These are phyloP conservation scores for Venustaconcha ellipsiformis DNA, from an alignment of 1,140 invertebrate genomes.

Conservation along the genomic window DNA sequence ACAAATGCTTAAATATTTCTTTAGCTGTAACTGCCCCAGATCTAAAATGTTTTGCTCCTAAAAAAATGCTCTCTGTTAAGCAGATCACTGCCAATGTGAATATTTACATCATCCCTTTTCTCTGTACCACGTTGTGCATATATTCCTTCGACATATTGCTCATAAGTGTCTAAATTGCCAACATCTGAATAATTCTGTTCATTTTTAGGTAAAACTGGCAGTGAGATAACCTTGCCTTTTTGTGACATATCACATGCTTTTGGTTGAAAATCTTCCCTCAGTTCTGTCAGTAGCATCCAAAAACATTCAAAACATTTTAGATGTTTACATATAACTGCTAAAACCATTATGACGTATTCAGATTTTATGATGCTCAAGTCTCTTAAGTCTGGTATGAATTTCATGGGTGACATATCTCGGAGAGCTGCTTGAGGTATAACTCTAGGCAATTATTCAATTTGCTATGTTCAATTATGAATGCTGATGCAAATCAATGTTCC, in stretches of 20 bases:
- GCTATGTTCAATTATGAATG: not conserved
- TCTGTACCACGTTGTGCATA: not conserved
- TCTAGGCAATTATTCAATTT: not conserved
- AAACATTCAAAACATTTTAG: not conserved
- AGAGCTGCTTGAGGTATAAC: not conserved
- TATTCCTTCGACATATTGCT: not conserved
- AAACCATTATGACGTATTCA: not conserved
- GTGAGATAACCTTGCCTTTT: not conserved
- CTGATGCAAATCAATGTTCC: conserved; percentile 4
- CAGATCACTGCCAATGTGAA: conserved; percentile 4
- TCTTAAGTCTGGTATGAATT: not conserved
- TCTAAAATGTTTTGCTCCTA: conserved; percentile 1
- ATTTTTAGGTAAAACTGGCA: not conserved
- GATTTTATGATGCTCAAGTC: not conserved
- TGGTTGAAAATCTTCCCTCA: not conserved
- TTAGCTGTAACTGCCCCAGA: not conserved
- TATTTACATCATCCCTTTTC: not conserved
- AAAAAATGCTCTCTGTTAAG: not conserved
- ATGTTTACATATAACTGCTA: not conserved
- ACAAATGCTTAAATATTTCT: not conserved
- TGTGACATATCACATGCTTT: not conserved
- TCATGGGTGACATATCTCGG: not conserved
- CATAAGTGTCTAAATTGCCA: conserved; percentile 11
- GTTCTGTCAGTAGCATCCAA: too few relatives aligned
- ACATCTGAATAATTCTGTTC: conserved; percentile 31